phyloP scores from a whole-genome alignment of 2,888 invertebrate genomes.

The Augiades crinisus region DNA sequence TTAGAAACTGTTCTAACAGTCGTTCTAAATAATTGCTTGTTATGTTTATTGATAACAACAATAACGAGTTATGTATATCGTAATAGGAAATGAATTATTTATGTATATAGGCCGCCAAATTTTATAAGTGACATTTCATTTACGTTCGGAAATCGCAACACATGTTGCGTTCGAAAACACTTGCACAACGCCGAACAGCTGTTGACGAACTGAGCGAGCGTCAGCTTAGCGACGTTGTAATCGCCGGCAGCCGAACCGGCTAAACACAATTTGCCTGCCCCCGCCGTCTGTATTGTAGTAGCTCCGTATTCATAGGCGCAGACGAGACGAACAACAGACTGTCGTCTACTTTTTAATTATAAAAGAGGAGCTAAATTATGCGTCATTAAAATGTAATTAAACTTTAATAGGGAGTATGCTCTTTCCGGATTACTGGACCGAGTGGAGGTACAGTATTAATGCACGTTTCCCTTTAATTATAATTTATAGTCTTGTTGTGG shows the following conservation, averaged over 20 bases:
- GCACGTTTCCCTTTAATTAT: too few species aligned
- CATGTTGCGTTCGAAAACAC: constrained; percentile 56
- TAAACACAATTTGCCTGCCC: constrained; percentile 21
- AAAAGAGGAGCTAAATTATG: background rate
- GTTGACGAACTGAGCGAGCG: constrained; percentile 48
- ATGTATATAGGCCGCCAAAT: constrained; percentile 4
- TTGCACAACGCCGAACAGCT: constrained; percentile 53
- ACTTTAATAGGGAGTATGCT: too few species aligned
- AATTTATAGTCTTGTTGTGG: too few species aligned
- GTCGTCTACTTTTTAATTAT: background rate
- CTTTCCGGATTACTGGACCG: too few species aligned
- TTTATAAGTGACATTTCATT: constrained; percentile 50
- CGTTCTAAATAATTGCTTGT: constrained; percentile 1
- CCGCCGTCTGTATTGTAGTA: constrained; percentile 5
- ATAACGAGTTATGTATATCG: background rate
- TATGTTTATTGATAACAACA: background rate
- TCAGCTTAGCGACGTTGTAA: constrained; percentile 35
- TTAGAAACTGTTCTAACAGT: constrained; percentile 11
- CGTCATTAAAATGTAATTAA: background rate
- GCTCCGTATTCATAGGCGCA: background rate
- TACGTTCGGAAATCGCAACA: constrained; percentile 48
- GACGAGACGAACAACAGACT: background rate
- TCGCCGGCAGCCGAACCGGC: constrained; percentile 40
- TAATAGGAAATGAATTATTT: background rate
- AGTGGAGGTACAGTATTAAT: too few species aligned